A percentile compares a stretch with the other conserved stretches of the same genome.
Conservation (phyloP, 1,140 invertebrate genomes). For the Hyles euphorbiae region DNA sequence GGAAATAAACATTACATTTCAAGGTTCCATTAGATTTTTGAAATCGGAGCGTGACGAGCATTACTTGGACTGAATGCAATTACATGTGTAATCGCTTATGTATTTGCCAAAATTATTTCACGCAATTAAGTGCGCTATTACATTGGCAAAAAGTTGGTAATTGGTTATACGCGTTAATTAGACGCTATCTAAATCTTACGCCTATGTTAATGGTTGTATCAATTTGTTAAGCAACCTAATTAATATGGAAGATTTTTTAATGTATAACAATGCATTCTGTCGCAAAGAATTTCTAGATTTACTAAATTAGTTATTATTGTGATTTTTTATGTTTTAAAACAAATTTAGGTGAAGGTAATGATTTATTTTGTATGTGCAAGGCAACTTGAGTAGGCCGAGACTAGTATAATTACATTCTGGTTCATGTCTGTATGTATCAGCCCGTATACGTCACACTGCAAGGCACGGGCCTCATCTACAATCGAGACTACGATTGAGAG, state of each 20-base stretch:
- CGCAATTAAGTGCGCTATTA: slow-evolving; percentile 2
- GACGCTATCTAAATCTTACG: slow-evolving; percentile 11
- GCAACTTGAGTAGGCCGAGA: too few relatives aligned
- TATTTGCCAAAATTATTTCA: background rate
- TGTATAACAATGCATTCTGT: too few relatives aligned
- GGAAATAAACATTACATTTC: slow-evolving; percentile 25
- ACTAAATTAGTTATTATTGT: too few relatives aligned
- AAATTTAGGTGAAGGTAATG: too few relatives aligned
- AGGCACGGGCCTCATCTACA: too few relatives aligned
- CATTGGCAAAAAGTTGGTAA: background rate
- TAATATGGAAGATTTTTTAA: background rate
- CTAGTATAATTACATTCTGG: too few relatives aligned
- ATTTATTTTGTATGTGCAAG: too few relatives aligned
- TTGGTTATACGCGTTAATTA: background rate
- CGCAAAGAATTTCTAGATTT: too few relatives aligned
- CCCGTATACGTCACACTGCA: too few relatives aligned
- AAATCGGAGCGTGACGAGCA: slow-evolving; percentile 28
- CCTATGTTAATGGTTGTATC: slow-evolving; percentile 4
- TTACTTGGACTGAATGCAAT: slow-evolving; percentile 22
- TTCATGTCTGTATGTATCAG: too few relatives aligned
- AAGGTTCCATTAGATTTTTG: slow-evolving; percentile 28
- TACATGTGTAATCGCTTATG: slow-evolving; percentile 14
- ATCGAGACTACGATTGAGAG: too few relatives aligned
- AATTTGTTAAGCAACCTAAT: background rate
- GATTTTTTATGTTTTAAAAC: too few relatives aligned